Conservation (phyloP, 1,140 invertebrate genomes). For the Coenobita brevimanus region DNA sequence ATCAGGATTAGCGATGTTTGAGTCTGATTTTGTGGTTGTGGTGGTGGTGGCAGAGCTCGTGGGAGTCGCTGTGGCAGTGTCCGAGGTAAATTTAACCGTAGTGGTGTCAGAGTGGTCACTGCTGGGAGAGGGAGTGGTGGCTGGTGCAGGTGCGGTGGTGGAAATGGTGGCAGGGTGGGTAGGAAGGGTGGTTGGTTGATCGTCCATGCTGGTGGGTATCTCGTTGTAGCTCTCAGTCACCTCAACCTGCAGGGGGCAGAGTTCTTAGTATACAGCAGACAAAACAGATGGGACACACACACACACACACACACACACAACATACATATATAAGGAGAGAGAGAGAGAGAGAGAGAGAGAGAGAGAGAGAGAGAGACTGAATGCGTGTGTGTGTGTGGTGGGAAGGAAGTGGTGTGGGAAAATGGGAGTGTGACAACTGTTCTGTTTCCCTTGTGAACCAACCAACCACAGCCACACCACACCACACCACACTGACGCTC, state of each 20-base stretch:
- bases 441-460: too few relatives aligned
- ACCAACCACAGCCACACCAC: too few relatives aligned
- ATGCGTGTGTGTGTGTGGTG: too few relatives aligned
- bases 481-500: too few relatives aligned
- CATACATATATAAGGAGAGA: background rate
- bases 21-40: too few relatives aligned
- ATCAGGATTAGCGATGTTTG: too few relatives aligned
- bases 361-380: too few relatives aligned
- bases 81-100: background rate
- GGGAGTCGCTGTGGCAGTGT: too few relatives aligned
- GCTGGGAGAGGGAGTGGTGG: background rate
- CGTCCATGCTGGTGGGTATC: background rate
- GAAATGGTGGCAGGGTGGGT: background rate
- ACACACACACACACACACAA: background rate
- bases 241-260: background rate
- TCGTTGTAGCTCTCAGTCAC: constrained; percentile 32
- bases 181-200: background rate
- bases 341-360: constrained; percentile 3
- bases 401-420: background rate
- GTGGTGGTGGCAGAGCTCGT: too few relatives aligned
- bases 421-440: too few relatives aligned
- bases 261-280: background rate
- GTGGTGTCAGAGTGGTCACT: background rate
- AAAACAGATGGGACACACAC: background rate
- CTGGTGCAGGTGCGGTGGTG: background rate